A percentile compares a stretch with the other conserved stretches of the same genome.
These are phyloP conservation scores for Allobates femoralis DNA, from an alignment of 2,797 vertebrate genomes.

Conservation along the genomic window DNA sequence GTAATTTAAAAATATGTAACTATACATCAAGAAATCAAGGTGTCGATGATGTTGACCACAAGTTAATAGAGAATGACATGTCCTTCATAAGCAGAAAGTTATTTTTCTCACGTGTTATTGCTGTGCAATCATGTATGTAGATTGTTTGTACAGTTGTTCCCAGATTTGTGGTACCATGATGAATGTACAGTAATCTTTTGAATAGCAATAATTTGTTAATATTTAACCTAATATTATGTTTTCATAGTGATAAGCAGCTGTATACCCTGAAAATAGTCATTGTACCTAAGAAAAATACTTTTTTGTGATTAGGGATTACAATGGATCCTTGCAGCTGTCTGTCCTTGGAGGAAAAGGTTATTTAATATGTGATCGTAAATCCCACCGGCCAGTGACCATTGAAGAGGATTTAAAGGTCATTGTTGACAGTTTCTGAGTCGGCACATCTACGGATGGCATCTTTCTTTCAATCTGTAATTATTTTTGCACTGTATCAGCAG, in stretches of 20 bases:
- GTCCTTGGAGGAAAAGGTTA: slow-evolving; percentile 34
- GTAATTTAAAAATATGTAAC: no score
- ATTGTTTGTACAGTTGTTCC: background rate
- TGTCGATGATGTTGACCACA: background rate
- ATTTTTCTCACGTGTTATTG: slow-evolving; percentile 2
- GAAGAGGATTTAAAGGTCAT: slow-evolving; percentile 17
- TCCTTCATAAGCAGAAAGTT: background rate
- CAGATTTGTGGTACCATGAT: background rate
- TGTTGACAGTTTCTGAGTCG: slow-evolving; percentile 21
- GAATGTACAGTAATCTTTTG: background rate
- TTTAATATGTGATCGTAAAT: slow-evolving; percentile 48
- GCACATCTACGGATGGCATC: background rate
- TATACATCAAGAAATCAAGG: background rate
- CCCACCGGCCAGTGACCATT: slow-evolving; percentile 6
- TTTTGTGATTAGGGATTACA: slow-evolving; percentile 51
- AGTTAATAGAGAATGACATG: background rate
- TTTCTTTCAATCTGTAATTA: slow-evolving; percentile 20
- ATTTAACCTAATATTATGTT: background rate
- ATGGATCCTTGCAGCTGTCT: slow-evolving; percentile 42
- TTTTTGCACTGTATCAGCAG: slow-evolving; percentile 6
- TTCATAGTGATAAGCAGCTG: slow-evolving; percentile 24
- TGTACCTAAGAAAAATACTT: slow-evolving; percentile 31
- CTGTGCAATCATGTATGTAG: background rate
- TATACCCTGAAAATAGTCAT: slow-evolving; percentile 31
- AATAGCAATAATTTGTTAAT: background rate